Evolutionary conservation across 2,797 vertebrate species (phyloP), one percentile per base, ranked within the genome.

Genomic region (Crenuchus spilurus): DNA sequence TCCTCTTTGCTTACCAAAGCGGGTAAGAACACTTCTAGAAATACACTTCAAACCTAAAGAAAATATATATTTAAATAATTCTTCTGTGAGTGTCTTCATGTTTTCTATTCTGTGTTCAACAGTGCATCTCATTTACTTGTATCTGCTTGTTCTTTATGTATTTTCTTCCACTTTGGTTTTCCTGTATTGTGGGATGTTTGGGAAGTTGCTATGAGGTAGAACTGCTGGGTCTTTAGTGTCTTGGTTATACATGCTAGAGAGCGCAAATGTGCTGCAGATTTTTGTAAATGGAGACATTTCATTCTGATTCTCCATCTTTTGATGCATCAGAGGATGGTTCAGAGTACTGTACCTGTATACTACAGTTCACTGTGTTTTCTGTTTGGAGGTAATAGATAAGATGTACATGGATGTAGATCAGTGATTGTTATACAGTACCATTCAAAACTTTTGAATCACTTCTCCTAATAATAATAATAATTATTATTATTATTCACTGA

Each of bases 1-100:
- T 44, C 95, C 96, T 76, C 82, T 97, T 79, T 91, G 92, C 89
- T 92, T 96, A 72, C 94, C 94, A 81, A 97, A 95, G 82, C 86
- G 91, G 93, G 93, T 94, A 93, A 78, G 92, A 86, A 73, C 41
- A 24, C 52, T 44, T 9, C n/a, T n/a, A 7, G 66, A 51, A n/a
- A 62, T 9, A 39, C 3, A 51, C 64, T 72, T 48, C 42, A 8
- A 42, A 31, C 48, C 31, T 37, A 26, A 54, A 63, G 9, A 26
- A 55, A n/a, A n/a, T n/a, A n/a, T n/a, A n/a, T n/a, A n/a, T n/a
- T n/a, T n/a, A n/a, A n/a, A n/a, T n/a, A n/a, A n/a, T n/a, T n/a
- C n/a, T n/a, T n/a, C n/a, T n/a, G n/a, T n/a, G n/a, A n/a, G n/a
- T n/a, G n/a, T n/a, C n/a, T n/a, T n/a, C n/a, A n/a, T 42, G 30